phyloP scores from a whole-genome alignment of 2,113 vertebrate species.

The Lepisosteus oculatus region DNA sequence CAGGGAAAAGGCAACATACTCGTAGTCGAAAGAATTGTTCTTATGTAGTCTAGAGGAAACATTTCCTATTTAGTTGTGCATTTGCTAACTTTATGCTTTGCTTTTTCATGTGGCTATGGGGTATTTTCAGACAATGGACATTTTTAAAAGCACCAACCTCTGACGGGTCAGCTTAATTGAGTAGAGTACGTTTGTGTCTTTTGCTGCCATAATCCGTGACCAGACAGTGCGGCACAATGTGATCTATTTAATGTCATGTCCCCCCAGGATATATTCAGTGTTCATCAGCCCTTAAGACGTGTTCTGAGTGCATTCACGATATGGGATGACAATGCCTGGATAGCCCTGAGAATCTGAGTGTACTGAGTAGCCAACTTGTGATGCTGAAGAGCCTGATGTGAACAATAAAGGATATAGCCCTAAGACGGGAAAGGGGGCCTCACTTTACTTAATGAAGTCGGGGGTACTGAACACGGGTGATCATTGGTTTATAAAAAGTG shows the following conservation, averaged over 20 bases:
- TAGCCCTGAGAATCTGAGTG: not conserved
- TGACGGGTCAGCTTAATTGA: constrained; percentile 22
- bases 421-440: too few relatives aligned
- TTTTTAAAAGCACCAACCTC: constrained; percentile 21
- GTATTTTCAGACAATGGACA: constrained; percentile 16
- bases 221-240: constrained; percentile 34
- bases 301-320: not conserved
- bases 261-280: constrained; percentile 19
- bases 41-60: not conserved
- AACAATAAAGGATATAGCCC: constrained; percentile 33
- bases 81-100: constrained; percentile 16
- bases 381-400: constrained; percentile 31
- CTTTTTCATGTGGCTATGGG: constrained; percentile 2
- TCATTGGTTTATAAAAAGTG: too few relatives aligned
- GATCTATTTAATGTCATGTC: constrained; percentile 41
- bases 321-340: not conserved
- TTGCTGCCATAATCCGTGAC: constrained; percentile 35
- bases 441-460: too few relatives aligned
- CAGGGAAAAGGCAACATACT: constrained; percentile 7
- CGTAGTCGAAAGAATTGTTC: not conserved
- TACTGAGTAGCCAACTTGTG: not conserved
- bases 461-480: too few relatives aligned
- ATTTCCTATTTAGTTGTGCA: not conserved
- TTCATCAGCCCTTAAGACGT: constrained; percentile 14
- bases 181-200: constrained; percentile 9